Base-by-base conservation (phyloP, 53 echinoderm and acorn worm species). In the Holothuria scabra region DNA sequence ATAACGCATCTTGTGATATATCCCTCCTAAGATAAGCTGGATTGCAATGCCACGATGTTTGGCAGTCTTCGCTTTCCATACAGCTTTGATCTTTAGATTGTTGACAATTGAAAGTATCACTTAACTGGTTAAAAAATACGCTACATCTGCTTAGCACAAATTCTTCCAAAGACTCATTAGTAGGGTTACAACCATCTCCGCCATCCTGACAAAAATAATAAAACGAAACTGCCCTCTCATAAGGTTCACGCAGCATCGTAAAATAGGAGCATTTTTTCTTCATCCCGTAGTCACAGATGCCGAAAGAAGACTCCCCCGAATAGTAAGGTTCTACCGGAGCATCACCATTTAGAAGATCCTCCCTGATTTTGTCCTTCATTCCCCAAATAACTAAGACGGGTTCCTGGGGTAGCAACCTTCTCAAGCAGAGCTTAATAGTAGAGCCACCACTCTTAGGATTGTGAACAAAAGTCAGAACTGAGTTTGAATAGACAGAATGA, bases 231-330 rank as follows among this genome's bases (percentile, higher is more conserved):
- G 67, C 67, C 60, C 89, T 32, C 14, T 80, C 67, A 56, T 79
- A 70, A 9, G 89, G 89, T 30, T 89, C 79, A 13, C 89, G 59
- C 66, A 89, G 60, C 48, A 89, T 55, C 6, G 89, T 89, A 57
- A 89, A 85, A 62, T 89, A 89, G 10, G 89, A 60, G 57, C 89
- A 89, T 18, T 80, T 71, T 67, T 65, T 35, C 29, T 56, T 5
- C 33, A 24, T 24, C 8, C 78, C 20, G 19, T 85, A 65, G 44
- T 89, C 89, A 59, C 89, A 89, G 22, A 89, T 67, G 38, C 81
- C 79, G 55, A 67, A 30, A 2, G 89, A 22, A 28, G 78, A 79
- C 3, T 59, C 81, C 56, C 89, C 89, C 66, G 65, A 68, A 67
- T 59, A 89, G 25, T 76, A 76, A 52, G 49, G 52, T 31, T 78